Evolutionary conservation across 2,113 vertebrate species (phyloP), one percentile per base, ranked within the genome.

Genomic region (Petrocephalus zakoni): DNA sequence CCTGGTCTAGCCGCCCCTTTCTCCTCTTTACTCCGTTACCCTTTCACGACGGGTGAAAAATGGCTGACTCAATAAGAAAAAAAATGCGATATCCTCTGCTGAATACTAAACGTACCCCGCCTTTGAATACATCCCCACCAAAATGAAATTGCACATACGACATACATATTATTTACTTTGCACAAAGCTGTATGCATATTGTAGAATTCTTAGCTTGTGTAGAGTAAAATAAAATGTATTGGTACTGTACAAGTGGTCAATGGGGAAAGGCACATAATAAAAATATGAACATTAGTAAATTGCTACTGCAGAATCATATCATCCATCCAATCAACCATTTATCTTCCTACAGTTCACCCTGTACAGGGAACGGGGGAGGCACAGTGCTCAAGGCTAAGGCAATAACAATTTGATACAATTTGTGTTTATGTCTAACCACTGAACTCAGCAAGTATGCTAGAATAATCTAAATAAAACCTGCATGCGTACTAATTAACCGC

Each of bases 281-380:
- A 22, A 49, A 22, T 22, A 83, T 47, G 47, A 22, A 83, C 37
- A 49, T 83, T 46, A 83, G 46, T 10, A 83, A 83, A 83, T 49
- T 83, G 81, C 42, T 83, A 49, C 81, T 47, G 81, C 37, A 83
- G 61, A 64, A 64, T 64, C 61, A 83, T 83, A 83, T 22, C 68
- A 37, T 75, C 29, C 25, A 75, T 42, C 68, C 68, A 37, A 17
- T 37, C 34, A 75, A 5, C 68, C 68, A 42, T 42, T 37, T 37
- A 75, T 75, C 34, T 75, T 75, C 72, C 4, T 19, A 17, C 34
- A 29, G 6, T 19, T 78, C 37, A 34, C 17, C 34, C 34, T 37
- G 72, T 42, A 42, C 72, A 75, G 5, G 13, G 15, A 15, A 75
- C 15, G 25, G 13, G n/a, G 61, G 68, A 4, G 2, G 0, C 72